Base-by-base conservation (phyloP, 2,797 vertebrate genomes). In the Pempheris klunzingeri region DNA sequence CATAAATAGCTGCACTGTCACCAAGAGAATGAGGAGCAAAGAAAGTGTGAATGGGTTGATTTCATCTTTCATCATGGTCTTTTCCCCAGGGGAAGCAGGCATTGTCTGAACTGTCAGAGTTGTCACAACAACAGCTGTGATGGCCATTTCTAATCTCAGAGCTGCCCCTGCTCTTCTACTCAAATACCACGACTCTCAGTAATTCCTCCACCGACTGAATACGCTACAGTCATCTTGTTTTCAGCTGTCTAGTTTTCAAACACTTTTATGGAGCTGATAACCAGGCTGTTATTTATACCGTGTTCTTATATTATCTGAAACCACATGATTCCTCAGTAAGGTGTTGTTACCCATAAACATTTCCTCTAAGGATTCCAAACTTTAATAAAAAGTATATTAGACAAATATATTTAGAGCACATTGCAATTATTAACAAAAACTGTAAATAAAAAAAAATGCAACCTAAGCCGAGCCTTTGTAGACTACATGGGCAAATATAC, bases 51-150 rank as follows among this genome's bases (percentile, higher is more conserved):
- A 90, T 41, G 81, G 74, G 74, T 80, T 90, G 77, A 87, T 88
- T 85, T 87, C 77, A 80, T 88, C 88, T 84, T 85, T 81, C 84
- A 90, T 89, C 75, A 78, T 50, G 73, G 79, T 77, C 88, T 68
- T 76, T 67, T 84, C 86, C 85, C 80, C 32, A 0, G 81, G 87
- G 87, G 54, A 83, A 78, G 62, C 61, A 82, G 77, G 20, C 83
- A 86, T 86, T 87, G 88, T 92, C 82, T 92, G 77, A 90, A 86
- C 85, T 85, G 90, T 89, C 88, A 68, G 79, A 81, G 82, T 80
- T 89, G 89, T 90, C 89, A 90, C 85, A 92, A 90, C 87, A 92
- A 77, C 89, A 88, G 77, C 86, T 83, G 86, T 65, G 86, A 90
- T 81, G 83, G 79, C 74, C 79, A 55, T 84, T 77, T 81, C 84